Evolutionary conservation across 2,888 invertebrate genomes (phyloP).

Genomic region (Venustoraphidia nigricollis): DNA sequence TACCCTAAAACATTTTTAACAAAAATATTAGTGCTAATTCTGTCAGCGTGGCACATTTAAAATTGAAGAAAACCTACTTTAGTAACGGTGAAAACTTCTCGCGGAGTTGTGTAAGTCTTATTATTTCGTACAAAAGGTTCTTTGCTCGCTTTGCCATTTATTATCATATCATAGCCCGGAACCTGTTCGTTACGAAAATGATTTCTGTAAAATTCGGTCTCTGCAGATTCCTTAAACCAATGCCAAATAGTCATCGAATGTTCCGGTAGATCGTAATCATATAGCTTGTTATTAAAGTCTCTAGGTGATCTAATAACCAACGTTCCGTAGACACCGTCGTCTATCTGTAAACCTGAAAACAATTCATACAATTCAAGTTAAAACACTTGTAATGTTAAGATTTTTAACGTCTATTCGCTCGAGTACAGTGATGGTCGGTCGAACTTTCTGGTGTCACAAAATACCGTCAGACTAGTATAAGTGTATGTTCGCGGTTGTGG

Average conservation of each 20-base stretch:
- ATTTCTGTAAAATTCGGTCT: constrained; percentile 15
- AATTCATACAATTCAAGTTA: background rate
- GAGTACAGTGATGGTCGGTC: no score
- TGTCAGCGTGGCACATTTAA: background rate
- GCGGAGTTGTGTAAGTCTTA: constrained; percentile 14
- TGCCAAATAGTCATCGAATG: constrained; percentile 32
- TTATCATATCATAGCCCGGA: constrained; percentile 16
- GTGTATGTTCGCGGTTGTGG: no score
- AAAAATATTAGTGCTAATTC: no score
- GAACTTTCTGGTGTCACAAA: no score
- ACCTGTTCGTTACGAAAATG: constrained; percentile 13
- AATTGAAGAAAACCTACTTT: constrained; percentile 11
- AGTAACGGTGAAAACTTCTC: constrained; percentile 16
- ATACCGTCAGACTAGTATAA: no score
- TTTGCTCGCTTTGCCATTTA: constrained; percentile 19
- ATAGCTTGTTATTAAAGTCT: constrained; percentile 16
- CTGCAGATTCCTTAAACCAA: constrained; percentile 23
- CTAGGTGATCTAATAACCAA: background rate
- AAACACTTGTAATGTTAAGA: no score
- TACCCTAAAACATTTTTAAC: background rate
- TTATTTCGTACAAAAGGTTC: constrained; percentile 11
- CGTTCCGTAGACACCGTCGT: background rate
- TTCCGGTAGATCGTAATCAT: constrained; percentile 31
- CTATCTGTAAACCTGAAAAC: background rate
- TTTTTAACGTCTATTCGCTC: no score